These are phyloP conservation scores for Plebejus argus DNA, from an alignment of 2,888 invertebrate species.

Conservation along the genomic window DNA sequence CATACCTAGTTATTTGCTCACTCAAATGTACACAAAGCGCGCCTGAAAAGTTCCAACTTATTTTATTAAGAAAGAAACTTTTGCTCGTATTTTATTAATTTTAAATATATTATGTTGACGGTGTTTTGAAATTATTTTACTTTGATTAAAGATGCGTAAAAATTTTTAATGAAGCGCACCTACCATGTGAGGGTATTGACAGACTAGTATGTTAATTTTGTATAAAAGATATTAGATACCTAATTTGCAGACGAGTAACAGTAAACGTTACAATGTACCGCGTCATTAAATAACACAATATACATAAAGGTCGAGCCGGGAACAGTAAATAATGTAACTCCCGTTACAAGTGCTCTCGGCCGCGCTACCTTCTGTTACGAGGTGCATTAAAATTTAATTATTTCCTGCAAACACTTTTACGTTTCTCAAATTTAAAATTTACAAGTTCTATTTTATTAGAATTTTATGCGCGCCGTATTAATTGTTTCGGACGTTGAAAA, in stretches of 20 bases:
- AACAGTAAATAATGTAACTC: constrained; percentile 31
- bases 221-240: not conserved
- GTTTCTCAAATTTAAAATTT: constrained; percentile 32
- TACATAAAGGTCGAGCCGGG: constrained; percentile 18
- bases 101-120: not conserved
- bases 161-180: not conserved
- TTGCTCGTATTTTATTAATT: not conserved
- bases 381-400: constrained; percentile 35
- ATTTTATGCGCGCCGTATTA: constrained; percentile 17
- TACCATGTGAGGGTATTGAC: not conserved
- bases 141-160: not conserved
- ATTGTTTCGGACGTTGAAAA: not conserved
- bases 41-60: constrained; percentile 9
- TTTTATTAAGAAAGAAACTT: not conserved
- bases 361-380: constrained; percentile 30
- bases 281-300: constrained; percentile 20
- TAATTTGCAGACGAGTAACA: not conserved
- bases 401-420: constrained; percentile 32
- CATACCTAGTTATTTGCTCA: constrained; percentile 15
- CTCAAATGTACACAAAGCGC: constrained; percentile 10
- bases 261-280: constrained; percentile 2
- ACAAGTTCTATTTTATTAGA: constrained; percentile 30
- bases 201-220: not conserved
- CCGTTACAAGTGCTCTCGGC: constrained; percentile 23
- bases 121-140: not conserved